Evolutionary conservation across 2,888 invertebrate species (phyloP).

Genomic region (Plemyria rubiginata): DNA sequence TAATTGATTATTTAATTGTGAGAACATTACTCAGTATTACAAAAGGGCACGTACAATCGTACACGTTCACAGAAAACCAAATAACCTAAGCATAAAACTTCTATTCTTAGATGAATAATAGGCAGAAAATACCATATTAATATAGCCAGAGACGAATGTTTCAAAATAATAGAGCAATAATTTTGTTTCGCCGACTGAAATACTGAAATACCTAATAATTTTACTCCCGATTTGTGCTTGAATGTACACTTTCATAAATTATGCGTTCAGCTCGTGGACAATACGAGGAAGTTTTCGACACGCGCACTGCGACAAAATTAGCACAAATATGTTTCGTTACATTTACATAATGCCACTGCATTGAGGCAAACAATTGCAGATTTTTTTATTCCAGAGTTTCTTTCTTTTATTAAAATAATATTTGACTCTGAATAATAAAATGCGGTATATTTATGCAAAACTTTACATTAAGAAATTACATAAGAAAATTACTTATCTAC

Average conservation of each 20-base stretch:
- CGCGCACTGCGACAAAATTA: conserved; percentile 24
- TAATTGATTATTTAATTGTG: conserved; percentile 13
- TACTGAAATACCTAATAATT: conserved; percentile 14
- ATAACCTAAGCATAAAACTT: conserved; percentile 10
- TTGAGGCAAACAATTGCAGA: too few relatives aligned
- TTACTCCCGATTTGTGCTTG: conserved; percentile 11
- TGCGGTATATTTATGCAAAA: too few relatives aligned
- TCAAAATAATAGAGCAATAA: conserved; percentile 11
- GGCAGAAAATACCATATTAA: conserved; percentile 13
- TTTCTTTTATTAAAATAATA: too few relatives aligned
- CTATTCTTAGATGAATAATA: conserved; percentile 16
- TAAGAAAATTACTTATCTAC: too few relatives aligned
- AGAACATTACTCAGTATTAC: conserved; percentile 6
- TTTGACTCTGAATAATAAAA: too few relatives aligned
- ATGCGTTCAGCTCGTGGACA: conserved; percentile 1
- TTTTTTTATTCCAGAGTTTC: too few relatives aligned
- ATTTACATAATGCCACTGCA: neutral
- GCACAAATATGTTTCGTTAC: conserved; percentile 9
- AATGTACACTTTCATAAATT: conserved; percentile 10
- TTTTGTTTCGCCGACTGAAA: conserved; percentile 13
- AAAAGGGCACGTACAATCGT: neutral
- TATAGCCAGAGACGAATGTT: conserved; percentile 9
- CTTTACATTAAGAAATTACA: neutral
- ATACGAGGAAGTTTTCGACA: conserved; percentile 10
- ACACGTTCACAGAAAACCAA: conserved; percentile 22